phyloP scores from a whole-genome alignment of 1,140 invertebrate genomes.

The Macrobrachium rosenbergii region DNA sequence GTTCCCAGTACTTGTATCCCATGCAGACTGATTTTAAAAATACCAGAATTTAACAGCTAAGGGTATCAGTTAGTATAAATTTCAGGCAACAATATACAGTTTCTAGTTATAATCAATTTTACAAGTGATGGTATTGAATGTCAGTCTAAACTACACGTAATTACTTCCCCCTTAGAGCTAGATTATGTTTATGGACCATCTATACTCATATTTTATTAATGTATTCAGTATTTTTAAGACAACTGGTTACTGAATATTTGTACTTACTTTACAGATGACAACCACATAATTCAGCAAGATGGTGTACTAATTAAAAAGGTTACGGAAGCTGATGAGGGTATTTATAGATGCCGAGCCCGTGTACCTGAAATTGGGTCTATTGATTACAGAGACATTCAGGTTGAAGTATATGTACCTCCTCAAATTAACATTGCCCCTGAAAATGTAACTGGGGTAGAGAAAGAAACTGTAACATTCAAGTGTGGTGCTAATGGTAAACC shows the following conservation, averaged over 20 bases:
- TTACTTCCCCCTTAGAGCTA: too few species aligned
- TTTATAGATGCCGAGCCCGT: slow-evolving; percentile 86
- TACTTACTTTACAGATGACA: slow-evolving; percentile 75
- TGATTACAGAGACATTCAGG: slow-evolving; percentile 80
- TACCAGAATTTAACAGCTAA: too few species aligned
- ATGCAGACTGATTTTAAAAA: too few species aligned
- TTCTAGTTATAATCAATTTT: too few species aligned
- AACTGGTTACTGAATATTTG: background rate
- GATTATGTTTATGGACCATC: too few species aligned
- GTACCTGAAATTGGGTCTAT: slow-evolving; percentile 85
- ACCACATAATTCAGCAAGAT: slow-evolving; percentile 82
- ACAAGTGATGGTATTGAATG: too few species aligned
- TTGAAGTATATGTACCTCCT: slow-evolving; percentile 86
- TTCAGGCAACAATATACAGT: too few species aligned
- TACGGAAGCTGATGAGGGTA: slow-evolving; percentile 84
- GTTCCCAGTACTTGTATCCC: too few species aligned
- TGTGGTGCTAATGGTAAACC: slow-evolving; percentile 88
- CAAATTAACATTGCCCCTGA: slow-evolving; percentile 76
- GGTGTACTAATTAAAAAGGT: slow-evolving; percentile 85
- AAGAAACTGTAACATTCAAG: slow-evolving; percentile 79
- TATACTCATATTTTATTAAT: too few species aligned
- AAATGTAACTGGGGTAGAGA: slow-evolving; percentile 81
- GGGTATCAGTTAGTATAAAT: too few species aligned
- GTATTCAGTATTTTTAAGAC: background rate
- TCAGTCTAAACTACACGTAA: too few species aligned